Base-by-base conservation (phyloP, 2,797 vertebrate genomes). In the Amblyopsis hoosieri region DNA sequence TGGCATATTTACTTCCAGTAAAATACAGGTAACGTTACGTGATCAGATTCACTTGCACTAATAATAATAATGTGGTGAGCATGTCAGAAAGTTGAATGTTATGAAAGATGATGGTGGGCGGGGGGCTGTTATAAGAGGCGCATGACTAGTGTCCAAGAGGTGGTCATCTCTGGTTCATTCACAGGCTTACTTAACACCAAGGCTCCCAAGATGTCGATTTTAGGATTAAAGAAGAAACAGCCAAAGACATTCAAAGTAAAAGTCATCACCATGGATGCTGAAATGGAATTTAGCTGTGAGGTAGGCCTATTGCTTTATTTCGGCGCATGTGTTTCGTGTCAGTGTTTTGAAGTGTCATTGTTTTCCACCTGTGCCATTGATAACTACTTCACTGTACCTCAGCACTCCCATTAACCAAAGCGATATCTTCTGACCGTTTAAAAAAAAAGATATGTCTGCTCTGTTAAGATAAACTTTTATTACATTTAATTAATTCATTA, bases 231-330 rank as follows among this genome's bases (percentile, higher is more conserved):
- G 88, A 98, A 95, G 90, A 97, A 96, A 70, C 95, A 95, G 65
- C 95, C 95, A 0, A 97, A 96, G 89, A 96, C 94, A 82, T 97
- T 98, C 67, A 97, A 96, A 93, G 96, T 97, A 67, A 96, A 95
- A 90, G 90, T 98, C 59, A 81, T 93, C 73, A 97, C 95, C 0
- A 95, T 97, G 95, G 96, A 98, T 85, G 93, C 95, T 66, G 96
- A 98, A 81, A 94, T 96, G 94, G 96, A 97, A 76, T 97, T 97
- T 86, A 95, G 93, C 71, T 97, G 96, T 87, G 96, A 98, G 95
- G 96, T 97, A 81, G 69, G 77, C 14, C 33, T 37, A 37, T 37
- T 37, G 33, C 13, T 58, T 15, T 17, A 37, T 62, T 62, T 11
- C 8, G 0, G n/a, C 12, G 2, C 33, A 6, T 5, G 8, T 37